Conservation (phyloP, 2,888 invertebrate species). For the Melieria picta region DNA sequence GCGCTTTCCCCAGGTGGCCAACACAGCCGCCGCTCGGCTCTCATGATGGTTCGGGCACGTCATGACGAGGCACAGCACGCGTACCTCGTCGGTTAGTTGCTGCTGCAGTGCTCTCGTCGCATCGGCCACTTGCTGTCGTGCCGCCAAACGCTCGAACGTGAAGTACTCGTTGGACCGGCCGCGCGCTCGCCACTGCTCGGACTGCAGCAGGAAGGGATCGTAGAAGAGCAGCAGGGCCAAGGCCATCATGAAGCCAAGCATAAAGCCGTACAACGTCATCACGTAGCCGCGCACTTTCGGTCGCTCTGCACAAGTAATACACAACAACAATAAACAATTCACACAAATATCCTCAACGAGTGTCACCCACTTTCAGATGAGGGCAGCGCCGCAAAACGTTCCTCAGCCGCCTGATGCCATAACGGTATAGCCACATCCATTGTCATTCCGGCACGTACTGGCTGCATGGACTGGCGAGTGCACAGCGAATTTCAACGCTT, state of each 20-base stretch:
- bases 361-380: no score
- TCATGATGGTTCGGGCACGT: constrained; percentile 89
- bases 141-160: neutral
- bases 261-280: constrained; percentile 51
- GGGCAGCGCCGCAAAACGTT: no score
- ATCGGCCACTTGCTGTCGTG: constrained; percentile 1
- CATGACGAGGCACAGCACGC: constrained; percentile 95
- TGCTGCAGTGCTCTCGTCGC: constrained; percentile 1
- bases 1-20: constrained; percentile 92
- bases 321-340: no score
- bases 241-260: constrained; percentile 53
- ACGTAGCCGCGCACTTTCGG: no score
- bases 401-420: no score
- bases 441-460: no score
- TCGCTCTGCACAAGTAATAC: no score
- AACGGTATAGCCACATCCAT: no score
- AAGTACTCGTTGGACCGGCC: constrained; percentile 6
- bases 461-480: no score
- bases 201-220: constrained; percentile 15
- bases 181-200: constrained; percentile 4
- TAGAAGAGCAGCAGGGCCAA: constrained; percentile 49
- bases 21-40: constrained; percentile 87
- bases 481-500: no score
- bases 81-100: constrained; percentile 70
- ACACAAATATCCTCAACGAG: no score